Base-by-base conservation (phyloP, 2,797 vertebrate species). In the Perodicticus potto region DNA sequence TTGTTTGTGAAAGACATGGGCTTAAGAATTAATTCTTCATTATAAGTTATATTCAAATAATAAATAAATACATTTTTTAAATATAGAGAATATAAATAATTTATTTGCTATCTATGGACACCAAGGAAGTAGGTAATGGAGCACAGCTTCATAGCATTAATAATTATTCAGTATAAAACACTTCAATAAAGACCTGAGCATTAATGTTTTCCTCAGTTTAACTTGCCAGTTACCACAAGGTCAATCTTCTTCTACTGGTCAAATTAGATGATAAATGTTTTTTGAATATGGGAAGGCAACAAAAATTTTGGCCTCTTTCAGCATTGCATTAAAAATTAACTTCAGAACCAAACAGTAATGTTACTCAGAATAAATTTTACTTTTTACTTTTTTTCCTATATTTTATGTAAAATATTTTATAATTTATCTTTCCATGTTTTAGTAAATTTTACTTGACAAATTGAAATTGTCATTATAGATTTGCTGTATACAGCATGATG, bases 1-100 rank as follows among this genome's bases (percentile, higher is more conserved):
- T 5, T 78, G 32, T 22, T 9, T 77, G 32, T 53, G 19, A 11
- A 22, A 57, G 34, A 57, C 9, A 55, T 22, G 16, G 2, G 1
- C 67, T 73, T 70, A 37, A 40, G 34, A 29, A 34, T 34, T 43
- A 82, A 57, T n/a, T 43, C 11, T 23, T 34, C 59, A 29, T 32
- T 82, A 29, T 34, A 14, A 12, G 10, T 59, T 72, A 32, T 34
- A 61, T 61, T 45, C 22, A 61, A 27, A 12, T 37, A 80, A 43
- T 70, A 57, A 34, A 29, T 59, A 45, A 27, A 57, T 43, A 27
- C 7, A 49, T 61, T 32, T 16, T 14, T 69, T 84, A 94, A 93
- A 95, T 93, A 94, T 43, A 92, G n/a, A 53, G 73, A 59, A 22
- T 22, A 37, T 84, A 84, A 96, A 96, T 95, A 96, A 96, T 73